Evolutionary conservation across 2,797 vertebrate genomes (phyloP).

Genomic region (Pseudochromis fuscus): DNA sequence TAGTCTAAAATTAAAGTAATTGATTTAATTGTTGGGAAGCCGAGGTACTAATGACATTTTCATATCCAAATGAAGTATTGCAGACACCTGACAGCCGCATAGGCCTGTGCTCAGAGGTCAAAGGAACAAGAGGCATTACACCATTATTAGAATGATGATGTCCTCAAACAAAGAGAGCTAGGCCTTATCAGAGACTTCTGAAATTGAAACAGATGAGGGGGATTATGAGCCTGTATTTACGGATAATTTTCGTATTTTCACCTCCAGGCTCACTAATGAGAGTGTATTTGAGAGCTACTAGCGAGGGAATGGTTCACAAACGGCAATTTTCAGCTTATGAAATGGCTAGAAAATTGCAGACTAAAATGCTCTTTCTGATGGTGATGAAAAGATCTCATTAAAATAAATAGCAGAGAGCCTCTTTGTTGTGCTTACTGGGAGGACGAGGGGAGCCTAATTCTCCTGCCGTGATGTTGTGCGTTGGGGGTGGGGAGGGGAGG

Average conservation of each 20-base stretch:
- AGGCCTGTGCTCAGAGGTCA: conserved; percentile 65
- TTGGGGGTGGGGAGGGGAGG: conserved; percentile 36
- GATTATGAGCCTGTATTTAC: conserved; percentile 80
- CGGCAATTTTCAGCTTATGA: conserved; percentile 88
- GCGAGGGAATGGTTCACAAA: conserved; percentile 84
- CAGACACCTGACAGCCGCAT: conserved; percentile 50
- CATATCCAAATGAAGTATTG: conserved; percentile 50
- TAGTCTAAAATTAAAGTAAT: not conserved
- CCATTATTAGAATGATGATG: conserved; percentile 75
- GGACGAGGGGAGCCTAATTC: conserved; percentile 84
- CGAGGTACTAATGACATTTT: conserved; percentile 48
- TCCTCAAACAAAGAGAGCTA: conserved; percentile 71
- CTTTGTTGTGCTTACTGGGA: conserved; percentile 87
- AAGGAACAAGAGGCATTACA: conserved; percentile 77
- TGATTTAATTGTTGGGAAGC: conserved; percentile 32
- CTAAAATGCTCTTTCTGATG: conserved; percentile 88
- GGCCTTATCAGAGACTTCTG: conserved; percentile 68
- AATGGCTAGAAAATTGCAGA: conserved; percentile 87
- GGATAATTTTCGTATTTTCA: conserved; percentile 81
- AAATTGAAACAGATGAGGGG: conserved; percentile 82
- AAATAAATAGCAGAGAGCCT: conserved; percentile 89
- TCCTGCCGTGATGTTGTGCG: conserved; percentile 79
- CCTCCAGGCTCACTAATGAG: conserved; percentile 82
- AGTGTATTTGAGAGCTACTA: conserved; percentile 80
- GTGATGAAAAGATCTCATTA: conserved; percentile 90